Evolutionary conservation across 2,888 invertebrate species (phyloP), one percentile per base, ranked within the genome.

Genomic region (Andrena minutula): DNA sequence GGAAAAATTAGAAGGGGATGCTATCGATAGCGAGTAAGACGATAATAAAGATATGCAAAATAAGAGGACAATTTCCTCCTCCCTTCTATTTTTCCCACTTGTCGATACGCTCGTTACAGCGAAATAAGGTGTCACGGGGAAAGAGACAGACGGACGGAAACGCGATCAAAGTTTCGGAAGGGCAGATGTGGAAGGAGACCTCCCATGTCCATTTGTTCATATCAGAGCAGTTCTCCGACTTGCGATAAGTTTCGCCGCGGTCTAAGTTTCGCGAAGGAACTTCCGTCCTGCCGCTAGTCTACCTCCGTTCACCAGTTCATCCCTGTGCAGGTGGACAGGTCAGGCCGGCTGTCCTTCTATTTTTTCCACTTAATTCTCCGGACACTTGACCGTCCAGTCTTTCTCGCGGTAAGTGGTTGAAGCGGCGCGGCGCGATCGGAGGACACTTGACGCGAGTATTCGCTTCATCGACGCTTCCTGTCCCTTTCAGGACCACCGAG

Each of bases 181-280:
- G n/a, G 8, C n/a, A 41, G 4, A 28, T n/a, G 49, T 8, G 49
- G 20, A 12, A 28, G 7, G 51, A 7, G 28, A 70, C 47, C 28
- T 28, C 60, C 32, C 53, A 6, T 66, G 71, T 70, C 75, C 80
- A 71, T 82, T 82, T 79, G 79, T 82, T 80, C 71, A 71, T 75
- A 82, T 82, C 80, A 53, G 41, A 10, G 56, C 47, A 0, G 73
- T 49, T 35, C 26, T 68, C 49, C 66, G 61, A 51, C 56, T 63
- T 8, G 63, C 66, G 71, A 75, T 63, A 82, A 82, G 60, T 82
- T 82, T 63, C 0, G 56, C 12, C 20, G 51, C 26, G 58, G 32
- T 49, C 28, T 12, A 75, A 75, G 66, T 82, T 82, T 63, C 56
- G 53, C 75, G 61, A 1, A 28, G n/a, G 12, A 80, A 79, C 80